Conservation (phyloP, 2,888 invertebrate species). For the Girardia tigrina region DNA sequence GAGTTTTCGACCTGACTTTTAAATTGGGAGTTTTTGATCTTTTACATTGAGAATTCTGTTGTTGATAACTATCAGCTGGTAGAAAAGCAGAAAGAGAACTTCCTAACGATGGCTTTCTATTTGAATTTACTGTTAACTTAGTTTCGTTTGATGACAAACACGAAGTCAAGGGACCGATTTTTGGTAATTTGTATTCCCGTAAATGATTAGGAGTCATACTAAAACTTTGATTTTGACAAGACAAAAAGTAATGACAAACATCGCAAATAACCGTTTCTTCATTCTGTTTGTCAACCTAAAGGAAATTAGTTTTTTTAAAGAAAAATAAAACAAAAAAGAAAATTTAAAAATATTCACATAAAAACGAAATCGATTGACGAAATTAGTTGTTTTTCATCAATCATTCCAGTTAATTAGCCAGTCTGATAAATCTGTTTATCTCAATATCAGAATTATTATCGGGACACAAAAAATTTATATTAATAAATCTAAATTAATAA, state of each 20-base stretch:
- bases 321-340: neutral
- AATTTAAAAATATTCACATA: neutral
- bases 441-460: neutral
- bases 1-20: neutral
- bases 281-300: neutral
- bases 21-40: neutral
- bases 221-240: neutral
- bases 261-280: conserved; percentile 5
- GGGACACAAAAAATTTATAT: neutral
- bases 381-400: neutral
- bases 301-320: neutral
- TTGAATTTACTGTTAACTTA: neutral
- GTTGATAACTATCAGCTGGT: neutral
- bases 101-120: neutral
- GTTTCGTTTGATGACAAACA: neutral
- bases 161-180: neutral
- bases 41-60: neutral
- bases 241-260: neutral
- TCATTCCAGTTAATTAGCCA: neutral
- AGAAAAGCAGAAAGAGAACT: conserved; percentile 8
- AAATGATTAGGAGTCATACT: neutral
- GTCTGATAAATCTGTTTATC: neutral
- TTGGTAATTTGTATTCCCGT: conserved; percentile 7
- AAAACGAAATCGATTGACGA: neutral
- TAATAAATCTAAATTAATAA: neutral